phyloP scores from a whole-genome alignment of 30 jellyfish, hydroid and myxozoan species.

The Hydractinia echinata region DNA sequence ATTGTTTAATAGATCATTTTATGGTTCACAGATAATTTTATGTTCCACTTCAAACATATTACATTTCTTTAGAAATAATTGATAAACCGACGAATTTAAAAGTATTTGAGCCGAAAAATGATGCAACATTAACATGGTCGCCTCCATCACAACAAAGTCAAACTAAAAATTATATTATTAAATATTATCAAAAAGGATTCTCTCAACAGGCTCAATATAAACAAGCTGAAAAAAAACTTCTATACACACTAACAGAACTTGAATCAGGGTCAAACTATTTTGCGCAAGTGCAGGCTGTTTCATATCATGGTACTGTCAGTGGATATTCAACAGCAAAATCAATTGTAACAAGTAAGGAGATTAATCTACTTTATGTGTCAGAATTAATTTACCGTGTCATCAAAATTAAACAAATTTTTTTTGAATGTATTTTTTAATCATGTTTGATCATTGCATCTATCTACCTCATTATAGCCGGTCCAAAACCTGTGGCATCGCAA shows the following conservation, averaged over 20 bases:
- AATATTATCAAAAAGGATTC: not conserved
- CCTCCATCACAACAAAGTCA: not conserved
- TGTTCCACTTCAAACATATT: not conserved
- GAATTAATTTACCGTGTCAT: too few relatives aligned
- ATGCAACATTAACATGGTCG: conserved; percentile 1
- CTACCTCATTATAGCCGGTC: not conserved
- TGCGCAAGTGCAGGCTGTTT: conserved; percentile 13
- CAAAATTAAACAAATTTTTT: too few relatives aligned
- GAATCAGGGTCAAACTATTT: conserved; percentile 5
- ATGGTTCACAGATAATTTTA: too few relatives aligned
- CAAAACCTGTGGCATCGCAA: conserved; percentile 16
- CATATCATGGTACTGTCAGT: not conserved
- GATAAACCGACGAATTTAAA: not conserved
- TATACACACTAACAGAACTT: not conserved
- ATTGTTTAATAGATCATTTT: too few relatives aligned
- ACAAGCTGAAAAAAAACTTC: not conserved
- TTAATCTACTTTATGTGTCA: not conserved
- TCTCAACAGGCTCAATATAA: not conserved
- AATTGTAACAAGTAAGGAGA: conserved; percentile 12
- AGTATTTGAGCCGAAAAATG: not conserved
- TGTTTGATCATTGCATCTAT: not conserved
- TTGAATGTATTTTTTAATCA: not conserved
- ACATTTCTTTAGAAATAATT: not conserved
- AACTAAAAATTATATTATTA: not conserved
- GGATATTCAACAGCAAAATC: not conserved